phyloP scores from a whole-genome alignment of 1,140 invertebrate genomes.

The Drosophila novamexicana region DNA sequence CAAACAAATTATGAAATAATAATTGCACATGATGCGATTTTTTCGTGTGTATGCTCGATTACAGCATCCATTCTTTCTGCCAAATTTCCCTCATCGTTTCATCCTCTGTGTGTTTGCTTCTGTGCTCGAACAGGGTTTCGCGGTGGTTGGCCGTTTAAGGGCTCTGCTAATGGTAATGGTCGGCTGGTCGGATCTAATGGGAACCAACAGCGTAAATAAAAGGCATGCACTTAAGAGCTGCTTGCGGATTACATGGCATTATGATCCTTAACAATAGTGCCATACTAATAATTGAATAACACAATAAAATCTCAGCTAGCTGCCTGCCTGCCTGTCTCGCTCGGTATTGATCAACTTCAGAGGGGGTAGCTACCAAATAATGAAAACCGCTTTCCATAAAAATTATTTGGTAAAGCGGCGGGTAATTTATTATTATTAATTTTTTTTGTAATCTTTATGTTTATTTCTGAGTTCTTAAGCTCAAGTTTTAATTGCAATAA shows the following conservation, averaged over 20 bases:
- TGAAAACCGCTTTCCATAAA: conserved; percentile 1
- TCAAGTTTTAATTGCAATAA: neutral
- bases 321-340: neutral
- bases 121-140: conserved; percentile 22
- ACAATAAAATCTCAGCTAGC: conserved; percentile 60
- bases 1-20: conserved; percentile 83
- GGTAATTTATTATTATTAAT: neutral
- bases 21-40: conserved; percentile 72
- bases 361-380: conserved; percentile 2
- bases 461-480: neutral
- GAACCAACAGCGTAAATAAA: conserved; percentile 73
- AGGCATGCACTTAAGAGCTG: conserved; percentile 71
- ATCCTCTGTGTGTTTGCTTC: conserved; percentile 2
- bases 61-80: conserved; percentile 52
- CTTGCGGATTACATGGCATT: conserved; percentile 72
- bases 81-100: conserved; percentile 57
- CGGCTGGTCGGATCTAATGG: conserved; percentile 54
- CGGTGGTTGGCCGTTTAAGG: conserved; percentile 61
- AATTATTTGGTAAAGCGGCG: neutral
- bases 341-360: neutral
- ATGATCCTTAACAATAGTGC: conserved; percentile 64
- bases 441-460: neutral
- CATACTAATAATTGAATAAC: conserved; percentile 76
- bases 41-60: conserved; percentile 43
- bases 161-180: conserved; percentile 42